phyloP scores from a whole-genome alignment of 2,797 vertebrate genomes.

The Perodicticus potto region DNA sequence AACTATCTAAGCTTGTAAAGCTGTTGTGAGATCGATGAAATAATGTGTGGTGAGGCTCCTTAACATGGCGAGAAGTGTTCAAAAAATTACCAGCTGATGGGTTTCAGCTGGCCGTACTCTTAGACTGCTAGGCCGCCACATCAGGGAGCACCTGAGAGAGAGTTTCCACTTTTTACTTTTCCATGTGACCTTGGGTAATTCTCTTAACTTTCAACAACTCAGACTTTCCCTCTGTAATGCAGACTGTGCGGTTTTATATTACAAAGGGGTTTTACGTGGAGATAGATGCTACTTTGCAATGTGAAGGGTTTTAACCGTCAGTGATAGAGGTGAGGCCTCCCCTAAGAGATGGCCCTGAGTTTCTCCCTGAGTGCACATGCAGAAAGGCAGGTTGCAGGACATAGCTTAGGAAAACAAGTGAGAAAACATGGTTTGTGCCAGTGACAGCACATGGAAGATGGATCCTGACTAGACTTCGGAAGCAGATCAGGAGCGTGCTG shows the following conservation, averaged over 20 bases:
- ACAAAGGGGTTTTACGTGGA: constrained; percentile 21
- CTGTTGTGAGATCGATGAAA: neutral
- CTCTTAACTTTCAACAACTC: constrained; percentile 44
- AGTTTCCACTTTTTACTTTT: constrained; percentile 27
- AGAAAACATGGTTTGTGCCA: constrained; percentile 68
- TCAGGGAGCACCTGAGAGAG: neutral
- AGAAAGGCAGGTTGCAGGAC: constrained; percentile 67
- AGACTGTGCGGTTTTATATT: constrained; percentile 35
- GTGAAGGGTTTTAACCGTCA: constrained; percentile 63
- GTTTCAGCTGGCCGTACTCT: neutral
- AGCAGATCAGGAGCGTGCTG: constrained; percentile 82
- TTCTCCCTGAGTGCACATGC: constrained; percentile 64
- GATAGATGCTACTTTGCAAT: constrained; percentile 47
- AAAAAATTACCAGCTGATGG: neutral
- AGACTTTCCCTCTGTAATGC: constrained; percentile 42
- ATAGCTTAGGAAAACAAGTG: constrained; percentile 79
- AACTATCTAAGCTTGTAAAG: neutral
- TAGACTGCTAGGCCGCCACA: neutral
- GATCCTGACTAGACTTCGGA: constrained; percentile 80
- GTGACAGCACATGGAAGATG: constrained; percentile 72
- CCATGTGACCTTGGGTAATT: constrained; percentile 17
- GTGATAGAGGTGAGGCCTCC: constrained; percentile 52
- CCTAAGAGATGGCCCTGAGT: constrained; percentile 34
- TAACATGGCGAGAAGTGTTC: neutral
- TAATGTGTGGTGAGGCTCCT: neutral